phyloP scores from a whole-genome alignment of 2,797 vertebrate genomes.

The Columba guinea region DNA sequence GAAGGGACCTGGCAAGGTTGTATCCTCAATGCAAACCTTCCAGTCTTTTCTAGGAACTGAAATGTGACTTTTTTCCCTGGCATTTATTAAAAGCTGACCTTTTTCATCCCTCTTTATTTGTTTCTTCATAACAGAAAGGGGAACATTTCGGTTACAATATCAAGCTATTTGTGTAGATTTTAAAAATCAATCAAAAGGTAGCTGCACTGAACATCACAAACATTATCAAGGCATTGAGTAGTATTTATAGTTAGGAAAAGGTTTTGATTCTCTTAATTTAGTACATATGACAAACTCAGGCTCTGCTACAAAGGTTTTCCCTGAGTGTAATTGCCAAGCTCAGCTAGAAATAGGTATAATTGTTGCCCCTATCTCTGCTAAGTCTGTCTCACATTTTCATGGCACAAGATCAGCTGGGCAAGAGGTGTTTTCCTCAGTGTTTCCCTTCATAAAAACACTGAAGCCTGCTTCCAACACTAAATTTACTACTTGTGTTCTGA shows the following conservation, averaged over 20 bases:
- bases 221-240: neutral
- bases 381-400: neutral
- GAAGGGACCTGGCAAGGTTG: neutral
- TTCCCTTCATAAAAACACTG: neutral
- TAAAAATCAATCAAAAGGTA: neutral
- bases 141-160: neutral
- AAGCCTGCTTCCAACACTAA: neutral
- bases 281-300: neutral
- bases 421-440: neutral
- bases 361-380: neutral
- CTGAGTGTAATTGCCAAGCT: neutral
- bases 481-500: neutral
- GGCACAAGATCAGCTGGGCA: neutral
- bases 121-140: neutral
- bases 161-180: neutral
- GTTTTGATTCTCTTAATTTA: neutral
- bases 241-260: neutral
- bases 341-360: neutral
- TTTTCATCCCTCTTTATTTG: neutral
- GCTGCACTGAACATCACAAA: neutral
- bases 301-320: neutral
- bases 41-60: neutral
- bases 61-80: neutral
- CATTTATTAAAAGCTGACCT: neutral
- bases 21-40: neutral